Evolutionary conservation across 2,113 vertebrate genomes (phyloP).

Genomic region (Eolophus roseicapilla): DNA sequence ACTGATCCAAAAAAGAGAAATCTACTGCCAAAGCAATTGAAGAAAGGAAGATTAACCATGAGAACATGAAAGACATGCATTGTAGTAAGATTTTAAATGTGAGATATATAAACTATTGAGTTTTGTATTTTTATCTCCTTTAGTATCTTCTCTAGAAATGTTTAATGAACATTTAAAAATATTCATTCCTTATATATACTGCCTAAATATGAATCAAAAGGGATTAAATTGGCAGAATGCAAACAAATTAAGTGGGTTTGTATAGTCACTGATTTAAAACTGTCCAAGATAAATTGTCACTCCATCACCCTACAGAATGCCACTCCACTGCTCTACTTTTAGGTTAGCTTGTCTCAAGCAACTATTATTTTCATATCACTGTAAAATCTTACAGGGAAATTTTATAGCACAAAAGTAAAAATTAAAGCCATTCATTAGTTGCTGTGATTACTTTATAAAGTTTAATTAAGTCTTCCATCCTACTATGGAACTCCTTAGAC

Average conservation of each 20-base stretch:
- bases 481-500: background rate
- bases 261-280: background rate
- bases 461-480: background rate
- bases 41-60: background rate
- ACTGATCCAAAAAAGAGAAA: background rate
- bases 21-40: background rate
- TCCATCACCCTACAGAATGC: background rate
- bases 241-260: background rate
- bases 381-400: background rate
- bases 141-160: background rate
- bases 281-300: background rate
- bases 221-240: background rate
- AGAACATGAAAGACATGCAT: background rate
- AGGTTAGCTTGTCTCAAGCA: background rate
- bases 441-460: background rate
- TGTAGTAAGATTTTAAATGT: slow-evolving; percentile 12
- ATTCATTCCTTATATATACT: background rate
- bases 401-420: background rate
- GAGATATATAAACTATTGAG: background rate
- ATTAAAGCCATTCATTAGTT: background rate
- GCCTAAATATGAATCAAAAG: background rate
- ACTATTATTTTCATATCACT: background rate
- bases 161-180: background rate
- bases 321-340: background rate
- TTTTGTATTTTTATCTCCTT: background rate